Percentiles rank a stretch among this genome's conserved stretches.
Evolutionary conservation across 2,888 invertebrate species (phyloP).

Genomic region (Eristalis arbustorum): DNA sequence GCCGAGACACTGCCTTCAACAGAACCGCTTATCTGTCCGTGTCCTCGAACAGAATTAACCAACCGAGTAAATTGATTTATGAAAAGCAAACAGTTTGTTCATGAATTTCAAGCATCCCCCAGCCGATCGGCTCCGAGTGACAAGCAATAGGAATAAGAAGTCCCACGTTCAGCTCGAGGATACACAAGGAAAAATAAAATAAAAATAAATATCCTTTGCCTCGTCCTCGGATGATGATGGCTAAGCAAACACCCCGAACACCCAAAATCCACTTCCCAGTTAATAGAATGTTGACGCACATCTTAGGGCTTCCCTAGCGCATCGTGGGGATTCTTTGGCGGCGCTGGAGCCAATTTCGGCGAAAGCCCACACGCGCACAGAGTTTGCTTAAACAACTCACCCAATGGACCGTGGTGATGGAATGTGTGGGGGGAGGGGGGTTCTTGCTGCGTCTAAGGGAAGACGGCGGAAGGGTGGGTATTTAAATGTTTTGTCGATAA

Average conservation of each 20-base stretch:
- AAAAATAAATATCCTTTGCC: neutral
- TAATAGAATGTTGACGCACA: neutral
- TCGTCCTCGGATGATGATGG: neutral
- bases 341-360: neutral
- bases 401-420: neutral
- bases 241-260: neutral
- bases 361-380: neutral
- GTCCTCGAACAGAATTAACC: neutral
- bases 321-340: neutral
- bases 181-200: neutral
- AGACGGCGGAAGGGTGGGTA: no score
- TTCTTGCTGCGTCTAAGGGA: neutral
- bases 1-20: neutral
- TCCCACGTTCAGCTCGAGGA: neutral
- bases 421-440: neutral
- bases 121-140: no score
- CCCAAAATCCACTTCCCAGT: neutral
- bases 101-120: slow-evolving; percentile 6
- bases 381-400: neutral
- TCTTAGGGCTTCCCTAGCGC: neutral
- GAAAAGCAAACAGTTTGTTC: slow-evolving; percentile 8
- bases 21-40: neutral
- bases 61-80: slow-evolving; percentile 7
- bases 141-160: neutral
- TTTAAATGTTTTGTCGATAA: no score